Evolutionary conservation across 2,888 invertebrate genomes (phyloP).

Genomic region (Cheilosia soror): DNA sequence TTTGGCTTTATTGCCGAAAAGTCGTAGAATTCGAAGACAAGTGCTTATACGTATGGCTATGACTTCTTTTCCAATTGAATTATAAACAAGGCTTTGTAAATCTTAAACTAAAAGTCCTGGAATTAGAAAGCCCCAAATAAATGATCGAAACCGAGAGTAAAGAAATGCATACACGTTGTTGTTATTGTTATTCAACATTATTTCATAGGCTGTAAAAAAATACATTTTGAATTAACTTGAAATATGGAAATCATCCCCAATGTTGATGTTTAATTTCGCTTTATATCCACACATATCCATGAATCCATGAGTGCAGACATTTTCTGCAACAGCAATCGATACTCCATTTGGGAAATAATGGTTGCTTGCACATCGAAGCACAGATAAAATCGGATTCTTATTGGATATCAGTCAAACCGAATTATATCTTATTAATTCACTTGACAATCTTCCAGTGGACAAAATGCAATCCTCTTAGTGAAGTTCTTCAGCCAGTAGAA

Average conservation of each 20-base stretch:
- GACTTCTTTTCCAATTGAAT: too few species aligned
- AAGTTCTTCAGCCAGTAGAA: neutral
- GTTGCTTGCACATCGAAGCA: constrained; percentile 1
- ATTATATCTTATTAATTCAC: neutral
- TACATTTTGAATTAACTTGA: neutral
- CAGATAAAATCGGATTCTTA: neutral
- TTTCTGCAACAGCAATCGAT: constrained; percentile 8
- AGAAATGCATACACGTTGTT: neutral
- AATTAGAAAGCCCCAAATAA: too few species aligned
- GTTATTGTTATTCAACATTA: too few species aligned
- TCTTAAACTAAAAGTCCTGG: too few species aligned
- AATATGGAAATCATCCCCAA: neutral
- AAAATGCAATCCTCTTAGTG: neutral
- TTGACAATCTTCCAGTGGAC: neutral
- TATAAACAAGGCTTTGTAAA: too few species aligned
- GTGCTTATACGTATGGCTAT: too few species aligned
- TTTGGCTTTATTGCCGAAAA: too few species aligned
- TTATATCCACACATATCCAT: neutral
- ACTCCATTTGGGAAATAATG: neutral
- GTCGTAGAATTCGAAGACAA: too few species aligned
- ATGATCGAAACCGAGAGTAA: too few species aligned
- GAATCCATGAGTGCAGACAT: neutral
- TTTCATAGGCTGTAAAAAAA: neutral
- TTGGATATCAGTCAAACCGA: neutral
- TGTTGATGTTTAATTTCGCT: constrained; percentile 7